Base-by-base conservation (phyloP, 2,113 vertebrate genomes). In the Petromus typicus region DNA sequence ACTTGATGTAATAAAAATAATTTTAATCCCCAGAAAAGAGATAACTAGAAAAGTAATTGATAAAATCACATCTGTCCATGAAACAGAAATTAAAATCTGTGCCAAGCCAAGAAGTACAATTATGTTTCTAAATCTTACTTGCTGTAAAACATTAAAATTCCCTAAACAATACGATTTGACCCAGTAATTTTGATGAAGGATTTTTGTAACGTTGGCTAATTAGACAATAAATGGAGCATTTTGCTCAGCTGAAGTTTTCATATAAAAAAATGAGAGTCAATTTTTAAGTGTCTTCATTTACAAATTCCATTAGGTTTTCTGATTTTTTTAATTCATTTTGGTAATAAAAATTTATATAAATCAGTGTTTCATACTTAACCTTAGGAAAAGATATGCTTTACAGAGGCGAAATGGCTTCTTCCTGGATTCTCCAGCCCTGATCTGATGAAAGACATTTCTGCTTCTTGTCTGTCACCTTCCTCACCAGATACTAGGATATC, bases 261-360 rank as follows among this genome's bases (percentile, higher is more conserved):
- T 71, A 82, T 73, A 92, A 3, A 56, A 90, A 90, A 76, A 23
- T 88, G n/a, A 43, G 34, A 34, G 3, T 71, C 10, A 87, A 94
- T 61, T 37, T 78, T 96, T 95, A 51, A 91, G n/a, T 73, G 75
- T 51, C 79, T 86, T 91, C 23, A 59, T 20, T 67, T 94, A 84
- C 16, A 88, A 95, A 75, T 5, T 81, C 30, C 3, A 57, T 94
- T 84, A 56, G 56, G 20, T 48, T 93, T 90, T 93, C 54, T 95
- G 45, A 37, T 86, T 14, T 82, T 20, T 95, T 89, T 95, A 23
- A 7, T 82, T 90, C 86, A 45, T 93, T 71, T 63, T 51, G 67
- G 18, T 64, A 91, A 91, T 89, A 83, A 64, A n/a, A n/a, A n/a
- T n/a, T n/a, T n/a, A n/a, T n/a, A n/a, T 82, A 81, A 94, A 88